Conservation (phyloP, 2,797 vertebrate species). For the Sorex maritimensis region DNA sequence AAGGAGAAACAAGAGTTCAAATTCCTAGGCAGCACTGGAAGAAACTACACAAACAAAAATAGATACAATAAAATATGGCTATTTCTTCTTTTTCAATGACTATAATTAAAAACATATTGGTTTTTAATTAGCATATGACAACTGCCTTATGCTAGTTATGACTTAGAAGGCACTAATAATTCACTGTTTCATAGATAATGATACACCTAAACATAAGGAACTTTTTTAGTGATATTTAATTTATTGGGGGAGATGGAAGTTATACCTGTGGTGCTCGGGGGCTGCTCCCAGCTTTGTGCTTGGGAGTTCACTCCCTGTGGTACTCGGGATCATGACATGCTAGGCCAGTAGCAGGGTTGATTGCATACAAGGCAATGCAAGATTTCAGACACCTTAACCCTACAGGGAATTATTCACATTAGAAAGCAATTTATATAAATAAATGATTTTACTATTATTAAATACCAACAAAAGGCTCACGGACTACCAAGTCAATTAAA, state of each 20-base stretch:
- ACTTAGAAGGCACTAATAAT: slow-evolving; percentile 38
- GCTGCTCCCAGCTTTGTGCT: too few species aligned
- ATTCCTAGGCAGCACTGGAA: slow-evolving; percentile 60
- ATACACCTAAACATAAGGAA: slow-evolving; percentile 18
- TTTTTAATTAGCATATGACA: slow-evolving; percentile 25
- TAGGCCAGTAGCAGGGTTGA: too few species aligned
- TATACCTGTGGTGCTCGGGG: too few species aligned
- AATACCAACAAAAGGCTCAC: slow-evolving; percentile 14
- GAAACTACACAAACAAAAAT: not conserved
- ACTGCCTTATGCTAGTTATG: slow-evolving; percentile 52
- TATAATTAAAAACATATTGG: slow-evolving; percentile 41
- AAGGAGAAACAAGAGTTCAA: slow-evolving; percentile 42
- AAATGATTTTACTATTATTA: slow-evolving; percentile 60
- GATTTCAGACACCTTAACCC: too few species aligned
- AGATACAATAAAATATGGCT: slow-evolving; percentile 11
- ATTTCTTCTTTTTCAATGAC: not conserved
- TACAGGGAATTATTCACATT: slow-evolving; percentile 14
- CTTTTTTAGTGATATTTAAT: not conserved
- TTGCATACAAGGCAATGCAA: too few species aligned
- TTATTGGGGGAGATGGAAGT: too few species aligned
- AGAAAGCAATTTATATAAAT: slow-evolving; percentile 49
- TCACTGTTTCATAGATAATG: slow-evolving; percentile 48
- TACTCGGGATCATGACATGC: too few species aligned
- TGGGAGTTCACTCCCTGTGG: too few species aligned
- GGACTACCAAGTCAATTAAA: not conserved